Evolutionary conservation across 2,888 invertebrate genomes (phyloP).

Genomic region (Rhyacophila evoluta): DNA sequence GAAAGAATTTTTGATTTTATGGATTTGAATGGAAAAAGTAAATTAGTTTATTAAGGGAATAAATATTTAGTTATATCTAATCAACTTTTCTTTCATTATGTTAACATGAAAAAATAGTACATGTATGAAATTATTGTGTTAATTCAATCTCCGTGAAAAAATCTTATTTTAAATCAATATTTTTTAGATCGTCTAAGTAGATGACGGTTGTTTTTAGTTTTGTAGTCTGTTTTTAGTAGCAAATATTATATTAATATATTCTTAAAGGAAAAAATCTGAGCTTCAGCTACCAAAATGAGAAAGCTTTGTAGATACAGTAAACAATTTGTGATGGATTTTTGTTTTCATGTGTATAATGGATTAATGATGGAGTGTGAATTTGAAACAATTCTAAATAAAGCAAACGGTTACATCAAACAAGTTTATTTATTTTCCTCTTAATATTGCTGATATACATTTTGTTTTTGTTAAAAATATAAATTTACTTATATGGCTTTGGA

Average conservation of each 20-base stretch:
- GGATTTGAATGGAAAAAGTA: too few species aligned
- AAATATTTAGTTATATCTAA: too few species aligned
- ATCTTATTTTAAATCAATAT: too few species aligned
- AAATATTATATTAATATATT: background rate
- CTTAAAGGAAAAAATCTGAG: background rate
- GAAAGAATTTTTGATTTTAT: too few species aligned
- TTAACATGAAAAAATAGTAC: too few species aligned
- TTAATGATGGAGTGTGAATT: background rate
- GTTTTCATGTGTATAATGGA: background rate
- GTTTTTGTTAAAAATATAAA: slow-evolving; percentile 1
- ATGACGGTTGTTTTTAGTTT: background rate
- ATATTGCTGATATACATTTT: slow-evolving; percentile 24
- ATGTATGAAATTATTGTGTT: too few species aligned
- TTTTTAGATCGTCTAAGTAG: slow-evolving; percentile 5
- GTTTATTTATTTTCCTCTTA: background rate
- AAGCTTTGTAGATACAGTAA: background rate
- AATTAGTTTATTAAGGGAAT: too few species aligned
- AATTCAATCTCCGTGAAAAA: too few species aligned
- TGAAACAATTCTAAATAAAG: slow-evolving; percentile 20
- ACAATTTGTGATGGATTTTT: background rate
- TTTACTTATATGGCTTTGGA: background rate
- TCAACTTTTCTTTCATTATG: too few species aligned
- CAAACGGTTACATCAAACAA: background rate
- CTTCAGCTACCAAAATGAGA: background rate
- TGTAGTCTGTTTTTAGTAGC: background rate